Evolutionary conservation across 2,888 invertebrate species (phyloP).

Genomic region (Mayetiola destructor): DNA sequence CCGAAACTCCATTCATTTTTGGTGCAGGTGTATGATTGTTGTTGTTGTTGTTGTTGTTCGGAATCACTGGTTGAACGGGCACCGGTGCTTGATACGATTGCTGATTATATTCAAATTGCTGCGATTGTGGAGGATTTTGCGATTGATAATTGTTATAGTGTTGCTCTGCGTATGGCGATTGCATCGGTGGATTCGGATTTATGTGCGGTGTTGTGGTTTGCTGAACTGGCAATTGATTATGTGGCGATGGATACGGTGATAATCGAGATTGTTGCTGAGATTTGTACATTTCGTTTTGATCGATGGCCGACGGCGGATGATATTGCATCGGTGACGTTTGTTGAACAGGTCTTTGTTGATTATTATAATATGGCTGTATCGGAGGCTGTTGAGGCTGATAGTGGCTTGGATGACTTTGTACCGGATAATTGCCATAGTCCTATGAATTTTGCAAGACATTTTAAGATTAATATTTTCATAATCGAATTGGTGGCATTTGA

Average conservation of each 20-base stretch:
- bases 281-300: neutral
- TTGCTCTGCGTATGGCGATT: neutral
- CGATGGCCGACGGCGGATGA: no score
- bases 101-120: neutral
- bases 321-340: no score
- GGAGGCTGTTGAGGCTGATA: neutral
- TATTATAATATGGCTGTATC: no score
- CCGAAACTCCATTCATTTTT: neutral
- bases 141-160: neutral
- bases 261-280: neutral
- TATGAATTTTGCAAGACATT: no score
- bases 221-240: neutral
- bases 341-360: no score
- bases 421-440: slow-evolving; percentile 2
- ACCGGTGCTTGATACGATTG: slow-evolving; percentile 7
- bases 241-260: neutral
- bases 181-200: no score
- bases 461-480: no score
- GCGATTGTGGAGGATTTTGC: neutral
- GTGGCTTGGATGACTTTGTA: neutral
- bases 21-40: neutral
- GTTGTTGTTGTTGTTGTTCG: neutral
- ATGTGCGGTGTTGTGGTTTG: neutral
- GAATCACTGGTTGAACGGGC: neutral
- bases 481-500: no score